Conservation (phyloP, 2,113 vertebrate species). For the Coryphaenoides rupestris region DNA sequence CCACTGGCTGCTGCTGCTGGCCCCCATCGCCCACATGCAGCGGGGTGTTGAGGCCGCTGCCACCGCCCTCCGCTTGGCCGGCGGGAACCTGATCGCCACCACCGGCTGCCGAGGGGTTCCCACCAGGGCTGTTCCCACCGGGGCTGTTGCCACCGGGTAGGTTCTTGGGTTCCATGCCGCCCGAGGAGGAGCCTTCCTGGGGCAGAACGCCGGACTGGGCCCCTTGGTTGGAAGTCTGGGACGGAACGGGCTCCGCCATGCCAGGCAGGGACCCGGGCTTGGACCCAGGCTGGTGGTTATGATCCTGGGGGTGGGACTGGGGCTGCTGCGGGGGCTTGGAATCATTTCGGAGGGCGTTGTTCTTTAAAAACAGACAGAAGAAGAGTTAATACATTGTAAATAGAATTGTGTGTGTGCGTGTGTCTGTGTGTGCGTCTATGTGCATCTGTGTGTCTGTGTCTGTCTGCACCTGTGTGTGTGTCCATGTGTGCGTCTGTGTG, state of each 20-base stretch:
- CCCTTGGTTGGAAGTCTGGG: slow-evolving; percentile 67
- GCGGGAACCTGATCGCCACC: slow-evolving; percentile 86
- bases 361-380: slow-evolving; percentile 73
- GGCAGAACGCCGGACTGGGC: slow-evolving; percentile 73
- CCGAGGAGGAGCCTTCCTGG: slow-evolving; percentile 79
- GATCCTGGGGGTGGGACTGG: slow-evolving; percentile 79
- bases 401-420: too few relatives aligned
- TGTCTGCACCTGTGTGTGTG: too few relatives aligned
- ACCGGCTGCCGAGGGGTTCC: slow-evolving; percentile 72
- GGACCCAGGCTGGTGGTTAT: slow-evolving; percentile 86
- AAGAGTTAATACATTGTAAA: slow-evolving; percentile 9
- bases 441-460: slow-evolving; percentile 3
- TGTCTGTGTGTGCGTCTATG: background rate
- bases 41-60: slow-evolving; percentile 63
- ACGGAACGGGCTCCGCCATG: slow-evolving; percentile 77
- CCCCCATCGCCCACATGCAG: slow-evolving; percentile 54
- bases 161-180: slow-evolving; percentile 85
- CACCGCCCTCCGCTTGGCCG: slow-evolving; percentile 76
- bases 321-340: slow-evolving; percentile 79
- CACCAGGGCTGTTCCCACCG: slow-evolving; percentile 83
- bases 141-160: slow-evolving; percentile 78
- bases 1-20: slow-evolving; percentile 43
- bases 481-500: too few relatives aligned
- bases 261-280: slow-evolving; percentile 87
- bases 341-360: slow-evolving; percentile 87